These are phyloP conservation scores for Nyctalus aviator DNA, from an alignment of 2,797 vertebrate species.

Conservation along the genomic window DNA sequence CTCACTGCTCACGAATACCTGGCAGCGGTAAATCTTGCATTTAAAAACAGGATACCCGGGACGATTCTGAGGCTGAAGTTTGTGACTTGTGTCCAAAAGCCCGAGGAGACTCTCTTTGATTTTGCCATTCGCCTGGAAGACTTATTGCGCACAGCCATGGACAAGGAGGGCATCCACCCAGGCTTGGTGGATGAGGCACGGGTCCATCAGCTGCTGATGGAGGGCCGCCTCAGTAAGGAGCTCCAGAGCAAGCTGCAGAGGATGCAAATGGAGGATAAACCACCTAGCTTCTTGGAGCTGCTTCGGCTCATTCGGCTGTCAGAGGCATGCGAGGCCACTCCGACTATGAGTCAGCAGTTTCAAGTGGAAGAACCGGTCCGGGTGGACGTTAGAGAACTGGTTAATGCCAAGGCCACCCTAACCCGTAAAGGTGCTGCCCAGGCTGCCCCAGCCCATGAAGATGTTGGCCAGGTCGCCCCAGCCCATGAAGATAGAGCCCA, in stretches of 20 bases:
- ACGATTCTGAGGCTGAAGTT: neutral
- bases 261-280: slow-evolving; percentile 16
- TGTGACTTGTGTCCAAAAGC: slow-evolving; percentile 37
- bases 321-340: neutral
- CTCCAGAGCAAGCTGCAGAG: slow-evolving; percentile 13
- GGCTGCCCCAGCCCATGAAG: neutral
- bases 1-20: slow-evolving; percentile 54
- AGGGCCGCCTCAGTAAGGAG: neutral
- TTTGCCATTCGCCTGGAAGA: slow-evolving; percentile 60
- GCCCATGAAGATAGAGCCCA: neutral
- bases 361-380: neutral
- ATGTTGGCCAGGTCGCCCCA: neutral
- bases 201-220: slow-evolving; percentile 40
- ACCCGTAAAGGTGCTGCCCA: neutral
- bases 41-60: neutral
- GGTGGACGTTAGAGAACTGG: no score
- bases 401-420: accelerated
- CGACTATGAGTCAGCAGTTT: accelerated
- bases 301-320: slow-evolving; percentile 40
- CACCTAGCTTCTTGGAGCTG: neutral
- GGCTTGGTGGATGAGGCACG: neutral
- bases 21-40: neutral
- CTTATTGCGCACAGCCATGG: slow-evolving; percentile 32
- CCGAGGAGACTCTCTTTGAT: slow-evolving; percentile 46
- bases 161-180: slow-evolving; percentile 2